Base-by-base conservation (phyloP, 2,113 vertebrate genomes). In the Rhabdomys dilectus region DNA sequence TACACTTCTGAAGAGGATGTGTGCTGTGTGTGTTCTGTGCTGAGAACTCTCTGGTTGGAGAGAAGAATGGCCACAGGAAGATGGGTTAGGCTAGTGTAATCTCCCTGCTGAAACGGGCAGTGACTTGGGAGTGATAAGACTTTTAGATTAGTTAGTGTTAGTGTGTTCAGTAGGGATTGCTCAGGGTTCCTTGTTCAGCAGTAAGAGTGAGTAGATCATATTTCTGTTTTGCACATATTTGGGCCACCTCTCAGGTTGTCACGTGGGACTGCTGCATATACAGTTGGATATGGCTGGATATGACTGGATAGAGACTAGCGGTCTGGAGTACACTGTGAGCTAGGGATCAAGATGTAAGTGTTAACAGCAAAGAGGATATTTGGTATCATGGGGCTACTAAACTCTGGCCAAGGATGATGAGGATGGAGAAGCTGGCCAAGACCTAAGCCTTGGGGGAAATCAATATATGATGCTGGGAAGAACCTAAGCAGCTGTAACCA, bases 201-300 rank as follows among this genome's bases (percentile, higher is more conserved):
- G 21, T 81, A 89, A 89, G 45, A 81, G 29, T 58, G 36, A 8
- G 26, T 58, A 56, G 12, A 62, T 68, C 4, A 73, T 10, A 26
- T 68, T 58, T 95, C 73, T 95, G 64, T 78, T 88, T 80, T 88
- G 76, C 88, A n/a, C 31, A 15, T 53, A 51, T 42, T 77, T 80
- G 75, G 77, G 70, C 36, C 26, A 90, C 48, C 24, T 90, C 1
- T 72, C 56, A 56, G n/a, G n/a, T 36, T 36, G 51, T 76, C 31
- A 85, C 0, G 1, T 88, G 81, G 75, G 12, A 7, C 7, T 90
- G 26, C 15, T 85, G 80, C 11, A n/a, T 34, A 90, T 51, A 2
- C 36, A 51, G 36, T 62, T 90, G 85, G 56, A 68, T 82, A 2
- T 39, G 45, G 36, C 62, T 90, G 85, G 56, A 68, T 82, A 51